Evolutionary conservation across 2,888 invertebrate species (phyloP), one percentile per base, ranked within the genome.

Genomic region (Dendrolimus pini): DNA sequence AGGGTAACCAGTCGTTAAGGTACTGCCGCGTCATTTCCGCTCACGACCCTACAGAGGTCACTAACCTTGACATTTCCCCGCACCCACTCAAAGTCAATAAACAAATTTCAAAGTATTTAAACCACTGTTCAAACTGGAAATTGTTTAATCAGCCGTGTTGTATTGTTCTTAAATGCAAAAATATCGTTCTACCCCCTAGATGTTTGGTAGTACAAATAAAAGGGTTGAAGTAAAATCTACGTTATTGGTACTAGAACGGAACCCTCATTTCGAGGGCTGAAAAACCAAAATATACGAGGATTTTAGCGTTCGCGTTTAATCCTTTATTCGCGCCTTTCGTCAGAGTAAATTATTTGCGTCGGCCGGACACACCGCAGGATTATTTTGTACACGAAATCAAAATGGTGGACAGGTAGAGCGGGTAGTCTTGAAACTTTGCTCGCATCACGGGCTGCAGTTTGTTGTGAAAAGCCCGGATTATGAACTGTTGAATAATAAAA

Each of bases 341-440:
- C 80, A 78, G 77, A 77, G 70, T 81, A 84, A 85, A 87, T 85
- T 83, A 85, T 85, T 80, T 81, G 77, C 75, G 66, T 72, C 74
- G 66, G 61, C 65, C 79, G 80, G 78, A 82, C 85, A 80, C 69
- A 79, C 78, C 79, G 65, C 76, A 63, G 83, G 83, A 87, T 87
- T 85, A 85, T 82, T 85, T 81, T 71, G 72, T 80, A 74, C 78
- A 76, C 73, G 77, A 67, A 79, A 78, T 77, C 77, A 82, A 80
- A 84, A 83, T 82, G 79, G 82, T 70, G 67, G 75, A 65, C 74
- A 73, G 78, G 77, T 77, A 71, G 64, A 67, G 60, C 76, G 83
- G 79, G 74, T 74, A 69, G 65, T 65, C 60, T 61, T 47, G 47
- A 47, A 47, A 47, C 47, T 47, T 47, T 47, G 8, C 12, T 47